These are phyloP conservation scores for Pyrrhura leucotis DNA, from an alignment of 2,797 vertebrate genomes.

Conservation along the genomic window DNA sequence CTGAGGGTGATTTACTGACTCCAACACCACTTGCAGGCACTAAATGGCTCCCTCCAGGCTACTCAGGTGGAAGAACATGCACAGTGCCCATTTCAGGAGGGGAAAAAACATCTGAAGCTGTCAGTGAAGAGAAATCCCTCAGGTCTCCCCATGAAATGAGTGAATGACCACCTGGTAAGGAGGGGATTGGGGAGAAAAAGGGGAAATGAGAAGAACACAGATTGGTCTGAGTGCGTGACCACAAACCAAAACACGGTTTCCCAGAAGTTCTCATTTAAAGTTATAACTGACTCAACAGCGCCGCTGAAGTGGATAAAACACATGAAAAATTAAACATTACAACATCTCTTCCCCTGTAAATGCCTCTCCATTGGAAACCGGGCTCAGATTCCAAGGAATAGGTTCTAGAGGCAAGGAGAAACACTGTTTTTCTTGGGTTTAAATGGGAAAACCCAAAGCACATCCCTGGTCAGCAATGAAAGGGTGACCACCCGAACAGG, in stretches of 20 bases:
- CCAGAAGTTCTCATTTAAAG: neutral
- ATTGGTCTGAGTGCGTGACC: accelerated
- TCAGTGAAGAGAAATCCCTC: neutral
- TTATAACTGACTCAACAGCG: neutral
- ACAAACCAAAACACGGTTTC: neutral
- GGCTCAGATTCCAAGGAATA: neutral
- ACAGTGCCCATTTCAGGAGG: neutral
- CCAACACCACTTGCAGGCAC: neutral
- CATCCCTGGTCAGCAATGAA: neutral
- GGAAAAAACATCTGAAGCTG: neutral
- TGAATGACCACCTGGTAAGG: neutral
- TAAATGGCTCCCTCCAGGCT: neutral
- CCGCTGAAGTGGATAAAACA: neutral
- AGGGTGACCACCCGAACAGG: accelerated
- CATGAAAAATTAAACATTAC: neutral
- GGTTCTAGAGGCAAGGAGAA: neutral
- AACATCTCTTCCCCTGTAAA: neutral
- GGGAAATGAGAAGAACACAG: neutral
- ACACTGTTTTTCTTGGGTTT: accelerated
- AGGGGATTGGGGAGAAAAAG: neutral
- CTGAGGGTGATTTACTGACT: neutral
- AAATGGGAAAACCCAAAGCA: neutral
- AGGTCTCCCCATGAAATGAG: neutral
- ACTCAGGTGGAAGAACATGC: neutral
- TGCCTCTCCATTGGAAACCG: neutral